Evolutionary conservation across 2,113 vertebrate species (phyloP).

Genomic region (Paradoxurus hermaphroditus): DNA sequence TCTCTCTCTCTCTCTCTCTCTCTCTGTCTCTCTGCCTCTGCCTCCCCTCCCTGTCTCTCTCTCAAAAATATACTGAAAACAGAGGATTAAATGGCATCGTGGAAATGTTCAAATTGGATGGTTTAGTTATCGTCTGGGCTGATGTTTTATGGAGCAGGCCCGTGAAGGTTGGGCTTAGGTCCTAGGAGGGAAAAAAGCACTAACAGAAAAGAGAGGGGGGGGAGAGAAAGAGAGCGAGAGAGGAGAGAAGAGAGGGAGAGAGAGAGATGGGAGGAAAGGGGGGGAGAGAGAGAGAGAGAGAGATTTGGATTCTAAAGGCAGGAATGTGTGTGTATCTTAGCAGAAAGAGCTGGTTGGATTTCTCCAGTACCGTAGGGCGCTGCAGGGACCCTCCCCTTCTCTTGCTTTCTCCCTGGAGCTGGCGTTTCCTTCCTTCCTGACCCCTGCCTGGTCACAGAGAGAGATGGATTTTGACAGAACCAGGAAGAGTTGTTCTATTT

Average conservation of each 20-base stretch:
- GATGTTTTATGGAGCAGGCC: accelerated
- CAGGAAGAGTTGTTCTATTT: constrained; percentile 80
- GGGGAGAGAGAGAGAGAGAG: neutral
- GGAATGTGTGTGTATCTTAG: accelerated
- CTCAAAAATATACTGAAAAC: neutral
- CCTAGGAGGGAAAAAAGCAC: neutral
- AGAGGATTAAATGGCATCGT: neutral
- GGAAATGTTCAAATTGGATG: neutral
- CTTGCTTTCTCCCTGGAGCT: neutral
- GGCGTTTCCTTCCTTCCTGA: constrained; percentile 50
- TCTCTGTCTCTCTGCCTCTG: no score
- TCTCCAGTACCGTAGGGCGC: accelerated
- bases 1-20: no score
- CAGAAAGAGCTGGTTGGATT: neutral
- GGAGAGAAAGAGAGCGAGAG: neutral
- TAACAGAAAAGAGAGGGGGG: neutral
- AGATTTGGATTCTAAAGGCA: neutral
- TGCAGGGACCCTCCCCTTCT: neutral
- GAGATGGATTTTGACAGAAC: constrained; percentile 75
- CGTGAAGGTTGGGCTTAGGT: neutral
- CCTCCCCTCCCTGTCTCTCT: no score
- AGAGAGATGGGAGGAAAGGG: neutral
- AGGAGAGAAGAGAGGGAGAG: neutral
- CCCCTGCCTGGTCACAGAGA: constrained; percentile 58
- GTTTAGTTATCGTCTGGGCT: neutral